These are phyloP conservation scores for Momotus momota DNA, from an alignment of 2,797 vertebrate species.

Conservation along the genomic window DNA sequence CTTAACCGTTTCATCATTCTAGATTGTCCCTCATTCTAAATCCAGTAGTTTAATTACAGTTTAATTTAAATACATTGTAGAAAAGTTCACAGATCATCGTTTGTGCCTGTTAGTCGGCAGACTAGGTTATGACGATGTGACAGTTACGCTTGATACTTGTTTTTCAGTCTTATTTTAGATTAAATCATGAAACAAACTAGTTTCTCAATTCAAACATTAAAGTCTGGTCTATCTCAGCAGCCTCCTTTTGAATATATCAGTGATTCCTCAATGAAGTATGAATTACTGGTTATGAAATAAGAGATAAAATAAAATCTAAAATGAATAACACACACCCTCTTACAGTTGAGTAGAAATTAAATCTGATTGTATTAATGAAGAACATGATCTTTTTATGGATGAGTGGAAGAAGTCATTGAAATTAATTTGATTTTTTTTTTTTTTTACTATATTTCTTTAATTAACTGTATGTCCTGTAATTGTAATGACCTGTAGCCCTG, in stretches of 20 bases:
- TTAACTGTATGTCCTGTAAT: background rate
- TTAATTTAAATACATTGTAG: background rate
- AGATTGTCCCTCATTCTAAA: background rate
- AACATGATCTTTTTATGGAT: background rate
- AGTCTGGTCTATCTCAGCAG: background rate
- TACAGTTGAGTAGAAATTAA: background rate
- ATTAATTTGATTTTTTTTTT: background rate
- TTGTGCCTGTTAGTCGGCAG: background rate
- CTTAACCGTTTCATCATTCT: background rate
- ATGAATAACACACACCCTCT: background rate
- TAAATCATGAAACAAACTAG: background rate
- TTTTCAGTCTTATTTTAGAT: background rate
- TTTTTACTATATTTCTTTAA: background rate
- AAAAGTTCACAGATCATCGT: background rate
- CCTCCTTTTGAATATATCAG: background rate
- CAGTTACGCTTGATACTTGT: background rate
- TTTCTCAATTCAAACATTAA: background rate
- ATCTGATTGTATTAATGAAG: background rate
- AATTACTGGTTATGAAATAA: constrained; percentile 32
- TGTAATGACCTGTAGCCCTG: background rate
- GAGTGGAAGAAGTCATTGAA: background rate
- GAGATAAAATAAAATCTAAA: constrained; percentile 39
- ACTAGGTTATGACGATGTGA: background rate
- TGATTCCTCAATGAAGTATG: background rate
- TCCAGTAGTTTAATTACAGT: background rate